Base-by-base conservation (phyloP, 2,888 invertebrate species). In the Erynnis tages region DNA sequence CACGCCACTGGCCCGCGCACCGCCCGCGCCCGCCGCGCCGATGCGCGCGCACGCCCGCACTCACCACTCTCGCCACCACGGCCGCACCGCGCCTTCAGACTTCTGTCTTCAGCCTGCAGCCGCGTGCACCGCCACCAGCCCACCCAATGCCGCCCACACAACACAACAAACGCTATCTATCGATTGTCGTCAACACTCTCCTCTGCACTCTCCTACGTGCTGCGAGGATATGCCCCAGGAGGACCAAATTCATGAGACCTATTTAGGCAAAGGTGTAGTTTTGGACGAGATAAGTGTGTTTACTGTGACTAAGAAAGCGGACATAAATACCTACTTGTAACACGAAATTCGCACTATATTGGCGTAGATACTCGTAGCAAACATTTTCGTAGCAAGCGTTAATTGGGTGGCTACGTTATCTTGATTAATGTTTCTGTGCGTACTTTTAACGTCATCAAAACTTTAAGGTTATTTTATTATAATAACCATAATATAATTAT, bases 1-100 rank as follows among this genome's bases (percentile, higher is more conserved):
- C 87, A 87, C 87, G 83, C 85, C 87, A 86, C 87, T 86, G 85
- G 77, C 71, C 77, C 79, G 82, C 85, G 80, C 82, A 77, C 79
- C 76, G 75, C 83, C 76, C 80, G 77, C 82, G 69, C 76, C 72
- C 74, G 67, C 76, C 67, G 58, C 68, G 59, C 61, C 87, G 85
- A 85, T 87, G 86, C 86, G 84, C 82, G 78, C 86, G 83, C 85
- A 87, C 56, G 61, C 64, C 62, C 62, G 59, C 62, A 63, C 62
- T 65, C 67, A 67, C 66, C 67, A 16, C 34, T 62, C 62, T 64
- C 67, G 67, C 66, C 67, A 62, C 68, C 65, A 65, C 57, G 71
- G 77, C 80, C 79, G 79, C 82, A 47, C 47, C 47, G 47, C 48
- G 38, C 48, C 38, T 48, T 48, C 48, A 40, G 30, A 38, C 48